Percentiles rank a stretch among this genome's conserved stretches.
Conservation (phyloP, 2,113 vertebrate genomes). For the Fukomys damarensis region DNA sequence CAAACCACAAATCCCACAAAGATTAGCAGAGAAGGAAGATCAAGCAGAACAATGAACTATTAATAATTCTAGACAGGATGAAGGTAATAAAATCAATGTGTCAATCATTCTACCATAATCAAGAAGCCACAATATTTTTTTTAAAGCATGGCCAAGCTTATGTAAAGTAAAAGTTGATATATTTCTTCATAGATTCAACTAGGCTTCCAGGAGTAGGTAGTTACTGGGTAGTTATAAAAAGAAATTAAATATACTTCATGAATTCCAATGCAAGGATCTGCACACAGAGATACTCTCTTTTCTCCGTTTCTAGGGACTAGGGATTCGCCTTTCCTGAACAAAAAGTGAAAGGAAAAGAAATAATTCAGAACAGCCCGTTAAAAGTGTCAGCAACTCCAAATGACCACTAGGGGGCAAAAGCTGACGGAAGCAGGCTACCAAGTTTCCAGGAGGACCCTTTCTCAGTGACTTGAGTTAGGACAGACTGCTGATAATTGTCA, state of each 20-base stretch:
- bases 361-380: background rate
- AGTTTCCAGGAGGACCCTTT: background rate
- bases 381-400: background rate
- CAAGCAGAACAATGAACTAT: constrained; percentile 58
- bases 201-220: constrained; percentile 33
- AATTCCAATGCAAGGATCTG: background rate
- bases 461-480: background rate
- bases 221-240: background rate
- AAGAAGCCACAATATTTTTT: constrained; percentile 54
- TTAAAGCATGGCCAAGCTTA: background rate
- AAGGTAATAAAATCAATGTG: constrained; percentile 55
- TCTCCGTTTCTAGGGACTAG: constrained; percentile 35
- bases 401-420: constrained; percentile 54
- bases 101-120: constrained; percentile 66
- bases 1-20: constrained; percentile 71
- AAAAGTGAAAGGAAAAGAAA: background rate
- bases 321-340: background rate
- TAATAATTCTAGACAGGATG: constrained; percentile 75
- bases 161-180: background rate
- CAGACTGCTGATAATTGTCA: constrained; percentile 45
- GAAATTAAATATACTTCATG: constrained; percentile 32
- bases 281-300: constrained; percentile 28
- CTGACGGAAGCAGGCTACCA: background rate
- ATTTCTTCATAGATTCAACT: constrained; percentile 19
- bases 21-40: constrained; percentile 63